Evolutionary conservation across 1,140 invertebrate species (phyloP), one percentile per base, ranked within the genome.

Genomic region (Ceratina japonica): DNA sequence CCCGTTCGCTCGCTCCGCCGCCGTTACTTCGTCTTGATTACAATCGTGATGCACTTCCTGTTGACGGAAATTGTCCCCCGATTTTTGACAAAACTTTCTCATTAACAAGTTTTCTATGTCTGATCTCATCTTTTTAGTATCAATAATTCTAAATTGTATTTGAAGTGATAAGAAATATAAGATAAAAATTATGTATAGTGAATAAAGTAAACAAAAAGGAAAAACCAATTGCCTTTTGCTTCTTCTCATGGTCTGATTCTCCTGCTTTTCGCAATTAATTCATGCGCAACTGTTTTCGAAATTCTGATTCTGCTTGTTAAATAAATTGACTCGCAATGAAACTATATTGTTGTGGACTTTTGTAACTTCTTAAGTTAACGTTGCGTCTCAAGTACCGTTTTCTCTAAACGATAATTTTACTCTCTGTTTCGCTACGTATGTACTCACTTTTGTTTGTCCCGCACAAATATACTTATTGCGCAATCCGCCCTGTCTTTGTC

Each of bases 371-470:
- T 44, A 44, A 44, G 2, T 12, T 4, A 22, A 49, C 49, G 18
- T 54, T 56, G 52, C 54, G 61, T 16, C 5, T 20, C 20, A 10
- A 2, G 4, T 49, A 54, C 18, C 16, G 4, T 44, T 56, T 37
- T 20, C 22, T 12, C 10, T 24, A n/a, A 3, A 12, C 20, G 61
- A n/a, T 18, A 56, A 56, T 44, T 44, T 44, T 44, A 66, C 27
- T 62, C 15, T 5, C 44, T 27, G 0, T 51, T 59, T 56, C 52
- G 27, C 15, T 13, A 44, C 10, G 12, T 16, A 56, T 64, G 27
- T 72, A 72, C 75, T 78, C 49, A 78, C 68, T 24, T 78, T 63
- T 72, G 20, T 72, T 72, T 72, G 31, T 24, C n/a, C 59, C 18
- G 15, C 8, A 52, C 68, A 77, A 71, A 77, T 61, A 77, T 61